Conservation (phyloP, 1,140 invertebrate species). For the Paracyclopina nana region DNA sequence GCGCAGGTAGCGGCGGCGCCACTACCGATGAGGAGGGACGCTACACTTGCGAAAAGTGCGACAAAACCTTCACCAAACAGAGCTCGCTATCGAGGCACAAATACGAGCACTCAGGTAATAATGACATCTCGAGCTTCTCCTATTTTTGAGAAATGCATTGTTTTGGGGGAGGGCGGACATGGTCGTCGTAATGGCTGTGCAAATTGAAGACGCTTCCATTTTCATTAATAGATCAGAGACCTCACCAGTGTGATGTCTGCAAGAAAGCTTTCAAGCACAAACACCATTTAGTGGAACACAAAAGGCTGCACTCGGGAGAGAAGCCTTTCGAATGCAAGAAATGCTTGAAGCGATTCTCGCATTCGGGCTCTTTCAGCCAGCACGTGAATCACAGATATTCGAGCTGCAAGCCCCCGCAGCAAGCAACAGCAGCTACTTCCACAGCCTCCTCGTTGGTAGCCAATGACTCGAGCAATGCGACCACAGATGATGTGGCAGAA, state of each 20-base stretch:
- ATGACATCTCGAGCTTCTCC: not conserved
- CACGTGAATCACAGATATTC: conserved; percentile 99
- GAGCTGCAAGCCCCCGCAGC: conserved; percentile 62
- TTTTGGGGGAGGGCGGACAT: not conserved
- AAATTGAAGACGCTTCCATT: not conserved
- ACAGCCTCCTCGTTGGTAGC: not conserved
- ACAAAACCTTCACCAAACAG: conserved; percentile 96
- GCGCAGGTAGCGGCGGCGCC: not conserved
- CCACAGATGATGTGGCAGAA: too few species aligned
- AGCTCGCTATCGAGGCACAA: conserved; percentile 94
- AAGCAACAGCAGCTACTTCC: too few species aligned
- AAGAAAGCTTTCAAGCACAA: conserved; percentile 99
- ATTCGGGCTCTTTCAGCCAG: conserved; percentile 97
- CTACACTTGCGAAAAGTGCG: conserved; percentile 78
- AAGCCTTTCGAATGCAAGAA: conserved; percentile 97
- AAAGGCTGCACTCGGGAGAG: conserved; percentile 90
- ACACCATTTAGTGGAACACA: conserved; percentile 97
- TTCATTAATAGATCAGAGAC: conserved; percentile 64
- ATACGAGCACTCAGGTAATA: conserved; percentile 95
- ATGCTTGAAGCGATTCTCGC: conserved; percentile 95
- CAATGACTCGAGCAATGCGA: conserved; percentile 4
- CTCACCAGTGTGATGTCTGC: conserved; percentile 93
- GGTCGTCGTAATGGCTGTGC: not conserved
- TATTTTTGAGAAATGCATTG: not conserved
- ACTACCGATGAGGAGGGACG: not conserved